Base-by-base conservation (phyloP, 2,797 vertebrate genomes). In the Gastrophryne carolinensis region DNA sequence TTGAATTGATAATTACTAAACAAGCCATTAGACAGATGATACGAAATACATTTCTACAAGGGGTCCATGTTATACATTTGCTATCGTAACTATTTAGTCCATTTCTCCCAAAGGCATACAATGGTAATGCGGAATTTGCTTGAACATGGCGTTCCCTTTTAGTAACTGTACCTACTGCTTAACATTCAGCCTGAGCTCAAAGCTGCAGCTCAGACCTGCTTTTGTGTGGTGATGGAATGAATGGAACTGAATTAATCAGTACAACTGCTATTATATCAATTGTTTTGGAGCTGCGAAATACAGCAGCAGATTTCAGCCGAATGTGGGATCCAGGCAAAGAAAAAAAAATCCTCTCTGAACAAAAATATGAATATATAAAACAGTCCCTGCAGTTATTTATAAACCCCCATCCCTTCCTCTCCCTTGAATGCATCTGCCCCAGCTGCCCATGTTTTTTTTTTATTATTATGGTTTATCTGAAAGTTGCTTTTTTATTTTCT, bases 381-480 rank as follows among this genome's bases (percentile, higher is more conserved):
- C 34, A 69, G 56, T 29, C 62, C 56, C 26, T 19, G n/a, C 24
- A 39, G 73, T 60, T 75, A 75, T 75, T 75, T 75, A 53, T 75
- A 75, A 23, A 27, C 37, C 54, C n/a, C 24, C 19, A 19, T 44
- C 10, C 47, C 54, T 41, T 27, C 64, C 17, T 19, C 41, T 54
- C 69, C 24, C 19, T 47, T 3, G 12, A 32, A 26, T 69, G 65
- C 65, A 75, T 34, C 73, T 69, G 65, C 50, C 44, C 44, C 73
- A 69, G 73, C 64, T 69, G 73, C 17, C 73, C 69, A 34, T 44
- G 47, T 61, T 69, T 52, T 65, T 69, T 63, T 47, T 30, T 61
- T 27, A 69, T 27, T 10, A n/a, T n/a, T 72, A 35, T 61, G 61
- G 41, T 72, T 72, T 61, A 72, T 47, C 50, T 72, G 69, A 49